Base-by-base conservation (phyloP, 2,797 vertebrate genomes). In the Nyctalus aviator region DNA sequence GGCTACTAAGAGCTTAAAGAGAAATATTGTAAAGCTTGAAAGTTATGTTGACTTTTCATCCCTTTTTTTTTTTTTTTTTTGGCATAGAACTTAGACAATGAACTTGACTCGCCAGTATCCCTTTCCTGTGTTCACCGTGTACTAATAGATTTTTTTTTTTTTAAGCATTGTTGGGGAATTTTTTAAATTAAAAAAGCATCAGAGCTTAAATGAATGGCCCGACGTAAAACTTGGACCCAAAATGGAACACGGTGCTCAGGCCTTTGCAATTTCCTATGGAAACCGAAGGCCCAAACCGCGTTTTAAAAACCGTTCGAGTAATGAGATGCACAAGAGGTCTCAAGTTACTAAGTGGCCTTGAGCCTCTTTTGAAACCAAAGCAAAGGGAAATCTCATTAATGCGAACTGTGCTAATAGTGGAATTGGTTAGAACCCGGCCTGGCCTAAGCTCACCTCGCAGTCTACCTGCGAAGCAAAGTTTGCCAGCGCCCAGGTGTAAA, bases 371-470 rank as follows among this genome's bases (percentile, higher is more conserved):
- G 96, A 97, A 97, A 96, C 90, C 35, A 30, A 97, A 96, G 95
- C 78, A 73, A 96, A 97, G 91, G 95, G 94, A 96, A 97, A 97
- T 96, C 96, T 97, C 95, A 93, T 97, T 96, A 97, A 97, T 96
- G 90, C 93, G 96, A 96, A 95, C 97, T 96, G 87, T 90, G 90
- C 94, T 97, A 96, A 97, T 97, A 96, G 94, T 93, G 94, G 96
- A 97, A 97, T 97, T 95, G 95, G 96, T 97, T 96, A 93, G 93
- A 93, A 94, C 95, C 96, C 82, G 85, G 85, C 93, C 84, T 85
- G 78, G 87, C 73, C 90, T 86, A 81, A 94, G 64, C 90, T 94
- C 92, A 89, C 95, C 89, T 90, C 53, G 27, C 68, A n/a, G 69
- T 53, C 82, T 90, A 95, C 94, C 87, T 93, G 79, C 23, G 88